phyloP scores from a whole-genome alignment of 2,113 vertebrate species.

The Siniperca knerii region DNA sequence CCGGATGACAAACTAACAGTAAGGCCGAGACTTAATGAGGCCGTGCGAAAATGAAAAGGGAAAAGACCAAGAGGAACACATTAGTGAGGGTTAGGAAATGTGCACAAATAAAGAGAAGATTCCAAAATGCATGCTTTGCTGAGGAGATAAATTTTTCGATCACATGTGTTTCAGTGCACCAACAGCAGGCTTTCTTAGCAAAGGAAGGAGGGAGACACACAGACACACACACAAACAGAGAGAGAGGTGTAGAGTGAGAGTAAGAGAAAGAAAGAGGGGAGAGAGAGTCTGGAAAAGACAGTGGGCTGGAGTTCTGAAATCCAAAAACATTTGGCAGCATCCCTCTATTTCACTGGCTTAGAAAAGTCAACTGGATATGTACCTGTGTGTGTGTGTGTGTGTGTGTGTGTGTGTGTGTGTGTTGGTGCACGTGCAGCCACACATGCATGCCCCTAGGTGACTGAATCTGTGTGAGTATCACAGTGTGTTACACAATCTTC shows the following conservation, averaged over 20 bases:
- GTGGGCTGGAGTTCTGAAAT: conserved; percentile 67
- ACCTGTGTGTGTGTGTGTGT: conserved; percentile 52
- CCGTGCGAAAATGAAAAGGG: not conserved
- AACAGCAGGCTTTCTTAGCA: conserved; percentile 45
- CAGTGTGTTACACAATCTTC: conserved; percentile 51
- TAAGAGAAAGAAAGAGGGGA: conserved; percentile 62
- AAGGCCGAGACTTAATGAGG: not conserved
- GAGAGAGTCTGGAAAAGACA: conserved; percentile 77
- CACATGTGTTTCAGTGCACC: conserved; percentile 62
- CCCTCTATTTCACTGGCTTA: conserved; percentile 59
- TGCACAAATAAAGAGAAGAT: conserved; percentile 14
- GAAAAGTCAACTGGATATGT: conserved; percentile 53
- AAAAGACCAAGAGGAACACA: conserved; percentile 2
- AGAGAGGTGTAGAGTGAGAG: conserved; percentile 48
- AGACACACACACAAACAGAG: conserved; percentile 54
- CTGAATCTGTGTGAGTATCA: conserved; percentile 40
- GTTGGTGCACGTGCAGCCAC: conserved; percentile 26
- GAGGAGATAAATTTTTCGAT: conserved; percentile 63
- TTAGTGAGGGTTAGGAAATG: conserved; percentile 14
- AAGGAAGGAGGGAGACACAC: conserved; percentile 34
- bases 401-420: conserved; percentile 43
- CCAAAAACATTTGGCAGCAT: conserved; percentile 80
- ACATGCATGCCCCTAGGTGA: conserved; percentile 45
- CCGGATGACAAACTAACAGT: conserved; percentile 21
- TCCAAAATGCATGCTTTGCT: conserved; percentile 40